A percentile compares a stretch with the other conserved stretches of the same genome.
These are phyloP conservation scores for Eptatretus atami DNA, from an alignment of 2,797 vertebrate species.

Conservation along the genomic window DNA sequence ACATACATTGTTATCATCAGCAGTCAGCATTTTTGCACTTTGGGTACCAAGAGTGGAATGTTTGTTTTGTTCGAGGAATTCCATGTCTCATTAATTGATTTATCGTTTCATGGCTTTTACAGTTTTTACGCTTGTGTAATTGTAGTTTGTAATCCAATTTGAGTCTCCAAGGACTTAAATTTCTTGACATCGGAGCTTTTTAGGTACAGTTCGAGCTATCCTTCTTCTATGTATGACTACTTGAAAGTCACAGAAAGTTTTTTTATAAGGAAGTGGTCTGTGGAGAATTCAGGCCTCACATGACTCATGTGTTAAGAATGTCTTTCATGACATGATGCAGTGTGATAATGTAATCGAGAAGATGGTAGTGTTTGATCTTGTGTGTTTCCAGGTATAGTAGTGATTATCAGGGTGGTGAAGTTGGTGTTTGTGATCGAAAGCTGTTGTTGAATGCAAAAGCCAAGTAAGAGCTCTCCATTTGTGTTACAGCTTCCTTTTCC, in stretches of 20 bases:
- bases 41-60: background rate
- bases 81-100: background rate
- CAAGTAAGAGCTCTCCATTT: conserved; percentile 1
- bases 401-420: conserved; percentile 2
- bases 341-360: background rate
- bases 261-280: background rate
- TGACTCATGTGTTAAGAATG: background rate
- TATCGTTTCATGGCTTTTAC: background rate
- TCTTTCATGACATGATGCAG: background rate
- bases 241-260: background rate
- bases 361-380: background rate
- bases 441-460: background rate
- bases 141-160: background rate
- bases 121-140: background rate
- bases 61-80: background rate
- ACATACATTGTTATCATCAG: background rate
- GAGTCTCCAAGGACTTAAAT: background rate
- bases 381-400: background rate
- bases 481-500: background rate
- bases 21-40: background rate
- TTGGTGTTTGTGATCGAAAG: background rate
- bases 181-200: background rate
- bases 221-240: background rate
- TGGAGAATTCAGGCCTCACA: background rate
- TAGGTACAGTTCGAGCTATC: background rate